Percentiles rank a stretch among this genome's conserved stretches.
Conservation (phyloP, 2,888 invertebrate genomes). For the Ephialtes manifestator region DNA sequence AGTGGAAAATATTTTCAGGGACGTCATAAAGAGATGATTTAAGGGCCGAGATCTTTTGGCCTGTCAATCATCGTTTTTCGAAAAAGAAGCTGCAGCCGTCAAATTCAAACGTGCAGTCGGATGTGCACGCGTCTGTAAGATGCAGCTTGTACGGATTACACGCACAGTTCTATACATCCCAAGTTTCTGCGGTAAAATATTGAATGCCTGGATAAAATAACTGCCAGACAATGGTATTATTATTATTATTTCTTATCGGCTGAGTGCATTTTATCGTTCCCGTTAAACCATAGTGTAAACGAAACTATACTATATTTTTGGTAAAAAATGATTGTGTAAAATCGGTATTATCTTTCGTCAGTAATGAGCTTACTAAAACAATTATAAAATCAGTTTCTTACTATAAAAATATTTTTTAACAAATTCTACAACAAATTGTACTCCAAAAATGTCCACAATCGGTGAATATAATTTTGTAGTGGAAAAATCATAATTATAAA, state of each 20-base stretch:
- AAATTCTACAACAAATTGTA: too few relatives aligned
- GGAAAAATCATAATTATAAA: too few relatives aligned
- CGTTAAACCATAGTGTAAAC: background rate
- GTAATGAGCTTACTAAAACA: too few relatives aligned
- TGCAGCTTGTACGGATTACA: constrained; percentile 64
- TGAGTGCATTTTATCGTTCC: background rate
- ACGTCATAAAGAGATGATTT: constrained; percentile 68
- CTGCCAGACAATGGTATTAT: background rate
- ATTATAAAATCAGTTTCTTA: too few relatives aligned
- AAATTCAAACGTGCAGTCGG: constrained; percentile 64
- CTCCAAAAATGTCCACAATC: too few relatives aligned
- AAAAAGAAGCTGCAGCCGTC: constrained; percentile 57
- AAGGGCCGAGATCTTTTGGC: constrained; percentile 58
- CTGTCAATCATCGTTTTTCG: constrained; percentile 75
- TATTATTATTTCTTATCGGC: constrained; percentile 16
- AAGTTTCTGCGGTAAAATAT: constrained; percentile 25
- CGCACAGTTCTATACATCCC: constrained; percentile 39
- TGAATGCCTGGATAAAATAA: background rate
- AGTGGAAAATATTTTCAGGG: constrained; percentile 54
- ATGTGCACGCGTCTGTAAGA: constrained; percentile 53
- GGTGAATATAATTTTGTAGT: too few relatives aligned
- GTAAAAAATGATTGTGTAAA: too few relatives aligned
- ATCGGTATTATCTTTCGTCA: too few relatives aligned
- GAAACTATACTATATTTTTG: too few relatives aligned
- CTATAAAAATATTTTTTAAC: too few relatives aligned